Percentiles rank a stretch among this genome's conserved stretches.
phyloP scores from a whole-genome alignment of 2,888 invertebrate species.

The Lithophane ornitopus region DNA sequence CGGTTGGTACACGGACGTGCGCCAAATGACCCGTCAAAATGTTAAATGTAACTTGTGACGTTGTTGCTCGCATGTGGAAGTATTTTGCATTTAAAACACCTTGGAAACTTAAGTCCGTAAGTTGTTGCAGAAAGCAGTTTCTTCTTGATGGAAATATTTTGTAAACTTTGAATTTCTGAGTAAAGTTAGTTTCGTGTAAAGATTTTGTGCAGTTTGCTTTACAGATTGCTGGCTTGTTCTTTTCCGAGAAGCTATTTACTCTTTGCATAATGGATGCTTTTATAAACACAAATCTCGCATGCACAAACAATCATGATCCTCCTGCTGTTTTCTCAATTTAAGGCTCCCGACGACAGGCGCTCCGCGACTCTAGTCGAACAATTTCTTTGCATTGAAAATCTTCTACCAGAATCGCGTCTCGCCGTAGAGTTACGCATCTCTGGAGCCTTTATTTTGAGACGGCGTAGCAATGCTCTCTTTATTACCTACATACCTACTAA shows the following conservation, averaged over 20 bases:
- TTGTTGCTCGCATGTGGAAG: conserved; percentile 39
- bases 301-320: not conserved
- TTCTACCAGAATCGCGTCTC: no score
- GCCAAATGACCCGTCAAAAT: conserved; percentile 86
- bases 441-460: no score
- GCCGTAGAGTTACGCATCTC: no score
- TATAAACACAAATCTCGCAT: not conserved
- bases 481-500: not conserved
- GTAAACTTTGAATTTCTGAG: conserved; percentile 30
- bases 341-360: no score
- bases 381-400: no score
- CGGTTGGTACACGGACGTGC: conserved; percentile 73
- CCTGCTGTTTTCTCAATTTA: not conserved
- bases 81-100: conserved; percentile 55
- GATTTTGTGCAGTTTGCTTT: conserved; percentile 25
- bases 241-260: not conserved
- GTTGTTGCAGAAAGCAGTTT: conserved; percentile 37
- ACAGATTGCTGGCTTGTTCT: conserved; percentile 12
- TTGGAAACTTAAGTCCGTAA: conserved; percentile 39
- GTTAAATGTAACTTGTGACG: conserved; percentile 78
- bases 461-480: not conserved
- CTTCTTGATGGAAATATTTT: conserved; percentile 39
- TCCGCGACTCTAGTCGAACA: no score
- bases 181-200: conserved; percentile 20
- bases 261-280: not conserved